These are phyloP conservation scores for Sebastes diaconus DNA, from an alignment of 2,797 vertebrate genomes.

Conservation along the genomic window DNA sequence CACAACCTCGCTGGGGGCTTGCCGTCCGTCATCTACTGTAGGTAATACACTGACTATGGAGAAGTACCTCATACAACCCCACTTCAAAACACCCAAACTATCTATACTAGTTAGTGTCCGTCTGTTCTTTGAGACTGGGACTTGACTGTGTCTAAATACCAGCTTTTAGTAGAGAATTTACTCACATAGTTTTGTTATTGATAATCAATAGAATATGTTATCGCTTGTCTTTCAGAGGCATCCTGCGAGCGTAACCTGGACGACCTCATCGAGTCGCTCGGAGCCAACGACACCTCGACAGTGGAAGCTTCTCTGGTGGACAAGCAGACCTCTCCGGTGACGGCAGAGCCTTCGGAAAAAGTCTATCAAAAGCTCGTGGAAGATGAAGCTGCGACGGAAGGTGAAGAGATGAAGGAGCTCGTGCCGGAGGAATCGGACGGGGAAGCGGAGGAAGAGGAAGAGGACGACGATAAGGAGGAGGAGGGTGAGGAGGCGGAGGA, in stretches of 20 bases:
- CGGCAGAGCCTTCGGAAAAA: neutral
- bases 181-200: neutral
- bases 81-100: too few species aligned
- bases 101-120: too few species aligned
- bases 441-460: conserved; percentile 18
- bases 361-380: conserved; percentile 7
- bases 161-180: neutral
- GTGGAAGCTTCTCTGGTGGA: conserved; percentile 5
- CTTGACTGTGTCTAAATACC: neutral
- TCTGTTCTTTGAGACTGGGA: neutral
- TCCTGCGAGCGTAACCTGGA: conserved; percentile 86
- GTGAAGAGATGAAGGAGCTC: conserved; percentile 41
- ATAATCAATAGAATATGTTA: neutral
- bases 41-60: too few species aligned
- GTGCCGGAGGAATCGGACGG: conserved; percentile 28
- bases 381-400: conserved; percentile 24
- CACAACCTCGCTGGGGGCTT: too few species aligned
- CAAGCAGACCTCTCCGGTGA: neutral
- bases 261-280: conserved; percentile 87
- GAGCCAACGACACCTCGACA: conserved; percentile 60
- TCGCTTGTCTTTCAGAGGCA: conserved; percentile 65
- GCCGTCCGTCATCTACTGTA: too few species aligned
- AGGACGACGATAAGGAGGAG: neutral
- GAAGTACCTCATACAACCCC: too few species aligned
- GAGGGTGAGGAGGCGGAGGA: conserved; percentile 33